Evolutionary conservation across 2,113 vertebrate species (phyloP).

Genomic region (Hippocampus guttulatus): DNA sequence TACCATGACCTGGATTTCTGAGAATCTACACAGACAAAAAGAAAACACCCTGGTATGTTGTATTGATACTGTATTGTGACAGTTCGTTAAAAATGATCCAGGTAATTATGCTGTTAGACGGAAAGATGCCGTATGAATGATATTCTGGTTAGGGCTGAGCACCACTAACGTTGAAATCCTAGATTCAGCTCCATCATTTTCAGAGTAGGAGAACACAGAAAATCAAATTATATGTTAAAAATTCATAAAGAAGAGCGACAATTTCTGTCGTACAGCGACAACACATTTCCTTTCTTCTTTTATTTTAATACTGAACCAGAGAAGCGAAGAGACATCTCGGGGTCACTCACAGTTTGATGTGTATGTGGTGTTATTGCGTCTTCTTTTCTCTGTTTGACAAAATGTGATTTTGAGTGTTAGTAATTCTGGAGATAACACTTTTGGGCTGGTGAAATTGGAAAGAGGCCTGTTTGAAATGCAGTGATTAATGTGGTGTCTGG

Average conservation of each 20-base stretch:
- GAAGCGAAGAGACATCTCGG: constrained; percentile 9
- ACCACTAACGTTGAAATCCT: background rate
- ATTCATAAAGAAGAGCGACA: no score
- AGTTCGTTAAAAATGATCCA: background rate
- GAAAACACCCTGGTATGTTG: background rate
- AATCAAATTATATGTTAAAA: background rate
- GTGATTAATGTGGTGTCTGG: constrained; percentile 77
- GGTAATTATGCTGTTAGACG: no score
- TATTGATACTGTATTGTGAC: background rate
- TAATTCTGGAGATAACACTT: constrained; percentile 50
- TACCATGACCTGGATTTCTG: no score
- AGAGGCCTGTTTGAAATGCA: constrained; percentile 53
- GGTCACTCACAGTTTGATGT: constrained; percentile 17
- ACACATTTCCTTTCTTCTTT: background rate
- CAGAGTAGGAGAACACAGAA: background rate
- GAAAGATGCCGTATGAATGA: background rate
- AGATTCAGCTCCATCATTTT: background rate
- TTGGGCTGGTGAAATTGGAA: constrained; percentile 29
- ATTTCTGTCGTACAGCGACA: background rate
- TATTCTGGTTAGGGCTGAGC: background rate
- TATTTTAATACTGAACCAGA: background rate
- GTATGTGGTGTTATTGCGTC: constrained; percentile 45
- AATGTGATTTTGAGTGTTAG: constrained; percentile 31
- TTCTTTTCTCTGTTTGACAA: constrained; percentile 38
- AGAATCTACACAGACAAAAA: no score